Percentiles rank a stretch among this genome's conserved stretches.
These are phyloP conservation scores for Torymus tubicola DNA, from an alignment of 2,888 invertebrate genomes.

Conservation along the genomic window DNA sequence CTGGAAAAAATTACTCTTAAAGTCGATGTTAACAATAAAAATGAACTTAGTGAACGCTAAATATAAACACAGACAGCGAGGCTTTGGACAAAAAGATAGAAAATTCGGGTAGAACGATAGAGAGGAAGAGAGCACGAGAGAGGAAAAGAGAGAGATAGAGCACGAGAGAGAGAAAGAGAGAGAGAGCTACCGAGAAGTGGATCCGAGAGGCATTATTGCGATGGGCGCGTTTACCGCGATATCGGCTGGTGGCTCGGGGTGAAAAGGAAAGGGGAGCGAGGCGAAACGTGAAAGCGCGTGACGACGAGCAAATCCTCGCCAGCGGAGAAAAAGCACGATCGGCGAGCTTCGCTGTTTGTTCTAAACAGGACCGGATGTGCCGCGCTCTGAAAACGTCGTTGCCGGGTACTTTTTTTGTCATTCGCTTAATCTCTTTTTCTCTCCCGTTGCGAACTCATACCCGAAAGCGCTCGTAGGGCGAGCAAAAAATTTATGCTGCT, in stretches of 20 bases:
- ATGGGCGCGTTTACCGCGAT: constrained; percentile 55
- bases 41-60: too few species aligned
- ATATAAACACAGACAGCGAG: too few species aligned
- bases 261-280: constrained; percentile 25
- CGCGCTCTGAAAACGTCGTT: constrained; percentile 29
- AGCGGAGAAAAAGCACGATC: constrained; percentile 74
- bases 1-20: too few species aligned
- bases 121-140: background rate
- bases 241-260: constrained; percentile 51
- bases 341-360: constrained; percentile 69
- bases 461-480: too few species aligned
- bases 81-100: background rate
- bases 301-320: constrained; percentile 71
- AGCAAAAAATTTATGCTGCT: too few species aligned
- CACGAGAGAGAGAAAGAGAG: background rate
- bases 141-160: background rate
- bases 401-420: background rate
- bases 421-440: background rate
- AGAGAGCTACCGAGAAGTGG: constrained; percentile 42
- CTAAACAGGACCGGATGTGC: constrained; percentile 64
- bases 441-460: background rate
- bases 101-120: background rate
- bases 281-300: constrained; percentile 52
- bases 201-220: constrained; percentile 58
- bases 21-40: too few species aligned